Evolutionary conservation across 1,140 invertebrate species (phyloP), one percentile per base, ranked within the genome.

Genomic region (Atta texana): DNA sequence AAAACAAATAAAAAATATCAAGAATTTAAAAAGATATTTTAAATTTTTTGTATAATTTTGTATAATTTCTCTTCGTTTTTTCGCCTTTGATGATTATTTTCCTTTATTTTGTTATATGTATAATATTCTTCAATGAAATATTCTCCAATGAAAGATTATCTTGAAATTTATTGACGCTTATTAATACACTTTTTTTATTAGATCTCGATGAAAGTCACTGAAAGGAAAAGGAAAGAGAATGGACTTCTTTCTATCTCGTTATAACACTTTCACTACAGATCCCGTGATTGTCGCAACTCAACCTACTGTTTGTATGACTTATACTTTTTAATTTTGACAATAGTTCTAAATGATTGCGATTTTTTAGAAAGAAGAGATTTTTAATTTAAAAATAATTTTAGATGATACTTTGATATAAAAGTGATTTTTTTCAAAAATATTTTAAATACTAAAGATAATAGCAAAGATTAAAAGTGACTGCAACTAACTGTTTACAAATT

Each of bases 201-300:
- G n/a, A 74, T 74, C 10, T 28, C 39, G 24, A 77, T 64, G 75
- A 64, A 77, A 77, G 78, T 34, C 51, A 53, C 61, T 63, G 63
- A 77, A 81, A 59, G 85, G 57, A 85, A 84, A 85, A 90, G 74
- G 71, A 89, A 77, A 72, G 24, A 64, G 39, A 69, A 55, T 87
- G 71, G 78, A 87, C 77, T 81, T 92, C 89, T 71, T 72, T 91
- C 88, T 90, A 80, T 71, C 87, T 92, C 86, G 39, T 61, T 64
- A 63, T 75, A 91, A 92, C 87, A 93, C 92, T 93, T 93, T 93
- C 92, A 93, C 92, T 92, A 81, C 86, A 34, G 89, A 88, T 93
- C 91, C 89, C 91, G 88, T 92, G 92, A 93, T 90, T 68, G 86
- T 86, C 82, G 63, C 76, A 69, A 77, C 87, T 81, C 88, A 57